Evolutionary conservation across 2,113 vertebrate genomes (phyloP).

Genomic region (Corythoichthys intestinalis): DNA sequence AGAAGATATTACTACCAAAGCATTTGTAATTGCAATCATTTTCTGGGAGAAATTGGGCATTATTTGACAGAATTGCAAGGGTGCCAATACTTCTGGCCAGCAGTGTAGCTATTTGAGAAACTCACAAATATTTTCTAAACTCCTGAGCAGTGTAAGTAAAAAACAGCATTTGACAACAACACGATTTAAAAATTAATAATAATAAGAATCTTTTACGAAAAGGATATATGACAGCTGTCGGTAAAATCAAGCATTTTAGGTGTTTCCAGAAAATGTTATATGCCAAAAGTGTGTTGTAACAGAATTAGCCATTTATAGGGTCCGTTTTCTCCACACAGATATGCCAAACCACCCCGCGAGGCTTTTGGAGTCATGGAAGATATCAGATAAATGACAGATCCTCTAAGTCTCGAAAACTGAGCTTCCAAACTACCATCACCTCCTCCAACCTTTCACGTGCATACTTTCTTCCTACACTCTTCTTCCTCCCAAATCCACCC

Average conservation of each 20-base stretch:
- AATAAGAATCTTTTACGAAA: neutral
- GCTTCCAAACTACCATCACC: constrained; percentile 70
- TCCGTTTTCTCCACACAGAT: neutral
- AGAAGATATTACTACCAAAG: too few relatives aligned
- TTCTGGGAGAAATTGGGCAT: too few relatives aligned
- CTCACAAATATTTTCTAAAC: neutral
- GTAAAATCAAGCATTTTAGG: neutral
- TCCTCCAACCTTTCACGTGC: constrained; percentile 60
- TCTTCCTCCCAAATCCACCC: constrained; percentile 18
- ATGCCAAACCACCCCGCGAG: constrained; percentile 36
- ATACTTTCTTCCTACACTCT: constrained; percentile 39
- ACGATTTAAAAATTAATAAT: too few relatives aligned
- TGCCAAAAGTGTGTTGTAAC: neutral
- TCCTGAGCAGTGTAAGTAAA: neutral
- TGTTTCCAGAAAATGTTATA: neutral
- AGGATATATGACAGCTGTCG: neutral
- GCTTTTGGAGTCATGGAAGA: constrained; percentile 50
- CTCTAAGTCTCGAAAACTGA: constrained; percentile 69
- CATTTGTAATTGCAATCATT: too few relatives aligned
- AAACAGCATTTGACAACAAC: neutral
- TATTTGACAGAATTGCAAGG: too few relatives aligned
- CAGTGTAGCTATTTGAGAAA: too few relatives aligned
- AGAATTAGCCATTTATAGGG: neutral
- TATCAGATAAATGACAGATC: constrained; percentile 72
- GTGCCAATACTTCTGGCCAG: too few relatives aligned